Evolutionary conservation across 2,888 invertebrate genomes (phyloP).

Genomic region (Octonoba sinensis): DNA sequence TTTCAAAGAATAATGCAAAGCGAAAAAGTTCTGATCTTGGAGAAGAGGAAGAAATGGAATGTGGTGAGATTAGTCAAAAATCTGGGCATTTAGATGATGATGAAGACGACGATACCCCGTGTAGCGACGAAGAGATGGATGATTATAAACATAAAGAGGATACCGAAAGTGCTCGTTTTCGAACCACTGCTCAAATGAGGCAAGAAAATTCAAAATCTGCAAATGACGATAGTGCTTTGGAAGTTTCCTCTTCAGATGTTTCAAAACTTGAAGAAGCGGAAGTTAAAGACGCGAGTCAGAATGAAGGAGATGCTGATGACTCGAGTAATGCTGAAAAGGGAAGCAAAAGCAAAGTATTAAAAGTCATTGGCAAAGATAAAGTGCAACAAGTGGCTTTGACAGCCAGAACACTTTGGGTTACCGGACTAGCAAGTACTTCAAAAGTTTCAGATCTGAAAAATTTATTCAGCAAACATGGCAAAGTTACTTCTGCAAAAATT

Average conservation of each 20-base stretch:
- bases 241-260: neutral
- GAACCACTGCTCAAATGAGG: slow-evolving; percentile 25
- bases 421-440: slow-evolving; percentile 89
- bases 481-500: slow-evolving; percentile 88
- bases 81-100: slow-evolving; percentile 18
- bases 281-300: slow-evolving; percentile 10
- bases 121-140: slow-evolving; percentile 45
- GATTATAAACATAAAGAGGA: slow-evolving; percentile 53
- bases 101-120: slow-evolving; percentile 39
- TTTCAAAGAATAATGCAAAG: slow-evolving; percentile 13
- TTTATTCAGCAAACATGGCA: slow-evolving; percentile 83
- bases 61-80: slow-evolving; percentile 15
- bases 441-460: slow-evolving; percentile 95
- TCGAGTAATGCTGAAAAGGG: slow-evolving; percentile 32
- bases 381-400: slow-evolving; percentile 47
- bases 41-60: slow-evolving; percentile 54
- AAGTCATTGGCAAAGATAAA: slow-evolving; percentile 60
- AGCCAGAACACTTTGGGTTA: slow-evolving; percentile 90
- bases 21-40: slow-evolving; percentile 25
- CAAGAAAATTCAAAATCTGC: slow-evolving; percentile 15
- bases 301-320: slow-evolving; percentile 15
- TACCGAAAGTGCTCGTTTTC: slow-evolving; percentile 56
- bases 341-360: slow-evolving; percentile 29
- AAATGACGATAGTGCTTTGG: neutral
- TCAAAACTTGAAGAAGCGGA: slow-evolving; percentile 19